Conservation (phyloP, 2,113 vertebrate species). For the Cyprinodon tularosa region DNA sequence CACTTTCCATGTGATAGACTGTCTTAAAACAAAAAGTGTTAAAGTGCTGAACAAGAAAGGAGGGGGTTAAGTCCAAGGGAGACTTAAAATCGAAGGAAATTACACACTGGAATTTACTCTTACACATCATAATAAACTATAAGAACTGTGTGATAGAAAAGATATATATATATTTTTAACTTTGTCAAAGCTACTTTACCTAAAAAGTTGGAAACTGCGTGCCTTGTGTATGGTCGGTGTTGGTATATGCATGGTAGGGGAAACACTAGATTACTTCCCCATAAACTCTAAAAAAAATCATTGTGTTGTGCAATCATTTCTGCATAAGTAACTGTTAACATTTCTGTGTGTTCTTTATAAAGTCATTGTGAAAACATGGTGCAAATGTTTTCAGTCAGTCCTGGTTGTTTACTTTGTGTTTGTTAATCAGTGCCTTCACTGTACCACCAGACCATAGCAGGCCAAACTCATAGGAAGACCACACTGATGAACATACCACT, state of each 20-base stretch:
- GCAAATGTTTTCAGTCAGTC: slow-evolving; percentile 64
- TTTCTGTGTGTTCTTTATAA: slow-evolving; percentile 50
- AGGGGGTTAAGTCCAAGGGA: neutral
- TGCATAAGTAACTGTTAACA: slow-evolving; percentile 42
- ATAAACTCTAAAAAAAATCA: slow-evolving; percentile 37
- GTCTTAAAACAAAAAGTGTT: neutral
- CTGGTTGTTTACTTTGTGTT: slow-evolving; percentile 36
- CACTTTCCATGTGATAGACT: neutral
- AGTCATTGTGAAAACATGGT: slow-evolving; percentile 66
- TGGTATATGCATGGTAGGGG: too few relatives aligned
- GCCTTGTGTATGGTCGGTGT: too few relatives aligned
- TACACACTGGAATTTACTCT: neutral
- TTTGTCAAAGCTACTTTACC: too few relatives aligned
- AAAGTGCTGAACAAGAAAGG: neutral
- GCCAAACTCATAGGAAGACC: slow-evolving; percentile 52
- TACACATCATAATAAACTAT: neutral
- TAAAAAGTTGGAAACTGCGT: too few relatives aligned
- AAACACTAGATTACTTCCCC: too few relatives aligned
- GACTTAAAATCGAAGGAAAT: neutral
- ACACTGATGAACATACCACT: slow-evolving; percentile 63
- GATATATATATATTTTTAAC: too few relatives aligned
- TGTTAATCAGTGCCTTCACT: slow-evolving; percentile 65
- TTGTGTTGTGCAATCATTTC: slow-evolving; percentile 56
- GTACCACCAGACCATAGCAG: slow-evolving; percentile 69
- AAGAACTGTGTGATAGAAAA: neutral